Evolutionary conservation across 2,888 invertebrate species (phyloP), one percentile per base, ranked within the genome.

Genomic region (Nomada fabriciana): DNA sequence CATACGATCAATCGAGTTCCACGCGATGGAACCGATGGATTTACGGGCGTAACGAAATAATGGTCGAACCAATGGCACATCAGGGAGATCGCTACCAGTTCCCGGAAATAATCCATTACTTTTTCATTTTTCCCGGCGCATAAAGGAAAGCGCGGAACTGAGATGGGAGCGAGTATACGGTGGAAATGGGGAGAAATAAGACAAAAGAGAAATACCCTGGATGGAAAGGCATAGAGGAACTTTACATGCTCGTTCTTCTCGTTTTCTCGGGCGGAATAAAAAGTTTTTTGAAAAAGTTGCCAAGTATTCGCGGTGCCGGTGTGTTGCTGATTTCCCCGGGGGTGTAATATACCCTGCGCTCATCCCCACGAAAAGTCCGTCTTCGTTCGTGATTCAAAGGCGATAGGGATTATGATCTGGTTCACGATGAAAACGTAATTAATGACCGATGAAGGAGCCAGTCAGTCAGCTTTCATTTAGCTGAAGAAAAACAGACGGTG

Each of bases 251-350:
- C 52, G 59, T 71, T 75, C 75, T 36, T 23, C 72, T 36, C 72
- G 71, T 79, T 69, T 69, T 68, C 59, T 60, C 73, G 52, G 55
- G 83, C 55, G 64, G 65, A 67, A 75, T 77, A 83, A 77, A 83
- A 83, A 83, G 65, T 77, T 83, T 73, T 65, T 42, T 60, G 63
- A 76, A 74, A 65, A 81, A 85, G 76, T 79, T 74, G 64, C 29
- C 59, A 72, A 80, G 76, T 84, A 85, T 87, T 78, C 87, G 67
- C 74, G 68, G 71, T 64, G 61, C 60, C 82, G 69, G 77, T 76
- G 77, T 82, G 79, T 73, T 75, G 70, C 74, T 88, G 86, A 86
- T 86, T 86, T 86, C 86, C 86, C 86, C 70, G 59, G 82, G 80
- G 86, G 50, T 79, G 76, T 75, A 75, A 85, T 88, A 68, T 70